Base-by-base conservation (phyloP, 1,140 invertebrate species). In the Leptonema lineaticorne region DNA sequence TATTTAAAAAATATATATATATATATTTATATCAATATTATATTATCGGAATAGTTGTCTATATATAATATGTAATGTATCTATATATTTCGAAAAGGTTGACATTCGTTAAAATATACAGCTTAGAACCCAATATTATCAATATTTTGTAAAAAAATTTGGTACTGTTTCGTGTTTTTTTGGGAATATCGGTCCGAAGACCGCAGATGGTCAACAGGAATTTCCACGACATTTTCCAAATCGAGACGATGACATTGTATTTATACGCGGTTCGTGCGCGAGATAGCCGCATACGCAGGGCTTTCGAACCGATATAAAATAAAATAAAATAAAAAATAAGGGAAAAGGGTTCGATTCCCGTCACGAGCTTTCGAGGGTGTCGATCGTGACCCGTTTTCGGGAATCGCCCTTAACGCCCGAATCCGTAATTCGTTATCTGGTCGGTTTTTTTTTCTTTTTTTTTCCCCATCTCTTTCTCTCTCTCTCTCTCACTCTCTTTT, bases 371-470 rank as follows among this genome's bases (percentile, higher is more conserved):
- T n/a, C 16, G n/a, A 27, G 50, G 50, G 50, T 16, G 18, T 29
- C 28, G 16, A 59, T 59, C 57, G 57, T 59, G 57, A 59, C 57
- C 57, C 57, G 57, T 29, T 59, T 59, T 37, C 57, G 27, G 27
- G 57, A 59, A 59, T 33, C 28, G 28, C 50, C 50, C 57, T 37
- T 59, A 59, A 59, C 30, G 30, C 50, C 37, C 57, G 57, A 37
- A 59, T 33, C n/a, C 57, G 57, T 59, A 59, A 59, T 59, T 59
- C 57, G 28, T 59, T 59, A 59, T 59, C 26, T n/a, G n/a, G n/a
- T n/a, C n/a, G n/a, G n/a, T n/a, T n/a, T n/a, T n/a, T n/a, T n/a
- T n/a, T n/a, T n/a, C n/a, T n/a, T n/a, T n/a, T n/a, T n/a, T n/a
- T n/a, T n/a, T 53, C 50, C 18, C 11, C 37, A 9, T 14, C 37